Conservation (phyloP, 1,140 invertebrate genomes). For the Cotesia chilonis region DNA sequence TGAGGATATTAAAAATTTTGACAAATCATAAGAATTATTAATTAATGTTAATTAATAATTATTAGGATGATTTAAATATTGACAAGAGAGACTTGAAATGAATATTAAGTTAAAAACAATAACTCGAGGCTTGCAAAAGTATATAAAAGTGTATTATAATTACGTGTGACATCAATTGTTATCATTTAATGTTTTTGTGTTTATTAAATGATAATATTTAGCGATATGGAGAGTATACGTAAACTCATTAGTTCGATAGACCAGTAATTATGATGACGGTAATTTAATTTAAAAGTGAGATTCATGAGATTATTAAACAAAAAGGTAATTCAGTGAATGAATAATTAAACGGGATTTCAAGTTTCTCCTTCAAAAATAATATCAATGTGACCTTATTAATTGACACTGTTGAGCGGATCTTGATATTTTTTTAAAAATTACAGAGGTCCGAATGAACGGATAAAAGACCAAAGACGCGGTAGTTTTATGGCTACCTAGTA, state of each 20-base stretch:
- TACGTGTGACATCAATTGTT: not conserved
- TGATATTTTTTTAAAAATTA: conserved; percentile 7
- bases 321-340: conserved; percentile 5
- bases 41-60: too few species aligned
- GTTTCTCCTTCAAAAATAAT: conserved; percentile 1
- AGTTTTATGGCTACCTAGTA: conserved; percentile 48
- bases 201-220: not conserved
- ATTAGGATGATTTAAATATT: not conserved
- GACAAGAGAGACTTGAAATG: conserved; percentile 4
- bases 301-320: not conserved
- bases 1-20: conserved; percentile 51
- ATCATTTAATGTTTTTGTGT: conserved; percentile 1
- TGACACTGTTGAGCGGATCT: not conserved
- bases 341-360: conserved; percentile 12
- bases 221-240: conserved; percentile 24
- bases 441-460: conserved; percentile 6
- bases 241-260: conserved; percentile 43
- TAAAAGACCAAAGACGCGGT: conserved; percentile 58
- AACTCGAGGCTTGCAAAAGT: too few species aligned
- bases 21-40: conserved; percentile 26
- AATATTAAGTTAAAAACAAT: not conserved
- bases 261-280: not conserved
- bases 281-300: conserved; percentile 16
- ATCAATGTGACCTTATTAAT: conserved; percentile 15
- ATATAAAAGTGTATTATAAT: too few species aligned